Evolutionary conservation across 2,888 invertebrate species (phyloP).

Genomic region (Drosophila neotestacea): DNA sequence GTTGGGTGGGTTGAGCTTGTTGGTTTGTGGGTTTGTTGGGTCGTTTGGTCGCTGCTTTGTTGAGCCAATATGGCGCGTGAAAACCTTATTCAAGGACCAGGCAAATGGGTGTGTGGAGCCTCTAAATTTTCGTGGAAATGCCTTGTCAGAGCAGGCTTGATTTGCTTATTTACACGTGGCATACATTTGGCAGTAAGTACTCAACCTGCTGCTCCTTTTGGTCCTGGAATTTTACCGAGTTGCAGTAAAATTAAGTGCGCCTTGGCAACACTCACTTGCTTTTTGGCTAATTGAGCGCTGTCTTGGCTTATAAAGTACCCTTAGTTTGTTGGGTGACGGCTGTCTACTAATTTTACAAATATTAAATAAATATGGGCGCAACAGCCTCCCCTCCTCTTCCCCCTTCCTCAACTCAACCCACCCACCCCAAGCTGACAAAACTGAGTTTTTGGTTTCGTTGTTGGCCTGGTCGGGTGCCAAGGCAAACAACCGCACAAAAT

Average conservation of each 20-base stretch:
- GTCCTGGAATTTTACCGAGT: not conserved
- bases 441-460: not conserved
- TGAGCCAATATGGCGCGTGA: slow-evolving; percentile 37
- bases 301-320: slow-evolving; percentile 19
- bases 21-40: slow-evolving; percentile 1
- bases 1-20: not conserved
- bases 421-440: not conserved
- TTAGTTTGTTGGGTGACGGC: not conserved
- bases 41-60: slow-evolving; percentile 14
- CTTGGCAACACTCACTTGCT: slow-evolving; percentile 2
- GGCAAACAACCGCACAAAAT: slow-evolving; percentile 60
- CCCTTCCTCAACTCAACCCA: not conserved
- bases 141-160: slow-evolving; percentile 41
- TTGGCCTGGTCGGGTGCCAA: slow-evolving; percentile 28
- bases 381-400: slow-evolving; percentile 12
- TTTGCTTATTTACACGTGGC: slow-evolving; percentile 63
- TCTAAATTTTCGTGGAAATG: slow-evolving; percentile 22
- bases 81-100: slow-evolving; percentile 2
- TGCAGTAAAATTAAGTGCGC: slow-evolving; percentile 5
- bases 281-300: slow-evolving; percentile 35
- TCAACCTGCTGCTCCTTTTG: not conserved
- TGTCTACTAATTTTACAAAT: slow-evolving; percentile 56
- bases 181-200: slow-evolving; percentile 52
- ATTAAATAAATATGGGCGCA: slow-evolving; percentile 51
- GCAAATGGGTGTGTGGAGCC: slow-evolving; percentile 1